These are phyloP conservation scores for Neogobius melanostomus DNA, from an alignment of 2,113 vertebrate species.

Conservation along the genomic window DNA sequence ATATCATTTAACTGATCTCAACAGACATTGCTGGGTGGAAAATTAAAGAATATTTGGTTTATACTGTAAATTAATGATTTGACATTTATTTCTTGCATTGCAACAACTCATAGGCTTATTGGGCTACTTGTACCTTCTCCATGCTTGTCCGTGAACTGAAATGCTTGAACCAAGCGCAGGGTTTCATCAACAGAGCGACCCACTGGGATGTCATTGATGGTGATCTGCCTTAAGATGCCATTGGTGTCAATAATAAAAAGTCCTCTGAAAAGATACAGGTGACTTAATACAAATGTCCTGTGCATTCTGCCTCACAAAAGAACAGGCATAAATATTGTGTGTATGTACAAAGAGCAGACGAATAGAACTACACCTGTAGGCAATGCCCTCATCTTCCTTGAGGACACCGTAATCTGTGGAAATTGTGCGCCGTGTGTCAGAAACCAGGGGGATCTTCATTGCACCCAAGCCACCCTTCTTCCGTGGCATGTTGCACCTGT, in stretches of 20 bases:
- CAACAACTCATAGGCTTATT: not conserved
- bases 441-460: conserved; percentile 92
- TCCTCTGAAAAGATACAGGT: conserved; percentile 75
- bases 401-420: conserved; percentile 91
- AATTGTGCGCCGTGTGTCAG: conserved; percentile 86
- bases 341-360: not conserved
- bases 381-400: conserved; percentile 94
- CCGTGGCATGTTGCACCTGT: conserved; percentile 89
- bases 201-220: conserved; percentile 97
- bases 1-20: not conserved
- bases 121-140: conserved; percentile 86
- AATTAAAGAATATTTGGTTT: not conserved
- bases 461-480: conserved; percentile 93
- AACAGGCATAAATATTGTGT: not conserved
- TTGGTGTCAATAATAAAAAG: conserved; percentile 96
- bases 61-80: not conserved
- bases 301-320: not conserved
- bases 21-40: not conserved
- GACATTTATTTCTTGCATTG: not conserved
- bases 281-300: not conserved
- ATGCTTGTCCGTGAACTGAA: conserved; percentile 97
- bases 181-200: conserved; percentile 96
- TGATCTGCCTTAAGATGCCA: conserved; percentile 94
- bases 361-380: conserved; percentile 83
- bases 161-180: conserved; percentile 92